Percentiles rank a stretch among this genome's conserved stretches.
These are phyloP conservation scores for Hippoglossus hippoglossus DNA, from an alignment of 2,797 vertebrate species.

Conservation along the genomic window DNA sequence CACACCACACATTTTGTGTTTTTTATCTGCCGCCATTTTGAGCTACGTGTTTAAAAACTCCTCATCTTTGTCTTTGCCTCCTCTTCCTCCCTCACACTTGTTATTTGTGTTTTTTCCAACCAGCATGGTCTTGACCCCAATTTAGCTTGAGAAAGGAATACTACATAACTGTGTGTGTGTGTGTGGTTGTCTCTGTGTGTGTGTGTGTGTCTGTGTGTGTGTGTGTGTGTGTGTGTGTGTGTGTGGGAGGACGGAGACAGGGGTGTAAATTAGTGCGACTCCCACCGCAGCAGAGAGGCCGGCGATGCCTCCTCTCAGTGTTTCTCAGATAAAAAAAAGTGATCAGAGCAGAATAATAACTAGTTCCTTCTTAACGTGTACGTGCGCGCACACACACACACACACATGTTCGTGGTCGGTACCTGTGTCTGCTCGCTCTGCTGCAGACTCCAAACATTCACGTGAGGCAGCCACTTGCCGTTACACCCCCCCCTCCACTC, in stretches of 20 bases:
- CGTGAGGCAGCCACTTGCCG: not conserved
- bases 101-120: slow-evolving; percentile 62
- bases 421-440: not conserved
- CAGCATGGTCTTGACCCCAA: slow-evolving; percentile 61
- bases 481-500: not conserved
- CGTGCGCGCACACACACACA: not conserved
- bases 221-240: not conserved
- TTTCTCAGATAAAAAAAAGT: slow-evolving; percentile 23
- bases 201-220: not conserved
- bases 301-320: not conserved
- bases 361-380: slow-evolving; percentile 2
- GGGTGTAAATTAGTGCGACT: slow-evolving; percentile 57
- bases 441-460: not conserved
- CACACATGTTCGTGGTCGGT: no score
- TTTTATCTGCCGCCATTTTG: slow-evolving; percentile 14
- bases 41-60: slow-evolving; percentile 4
- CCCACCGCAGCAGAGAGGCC: slow-evolving; percentile 20
- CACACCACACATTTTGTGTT: slow-evolving; percentile 4
- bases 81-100: slow-evolving; percentile 17
- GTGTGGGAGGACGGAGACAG: slow-evolving; percentile 15
- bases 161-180: slow-evolving; percentile 18
- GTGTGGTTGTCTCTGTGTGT: slow-evolving; percentile 5
- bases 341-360: slow-evolving; percentile 42
- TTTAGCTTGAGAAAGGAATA: slow-evolving; percentile 54
- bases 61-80: slow-evolving; percentile 26